phyloP scores from a whole-genome alignment of 2,113 vertebrate species.

The Tonatia bakeri region DNA sequence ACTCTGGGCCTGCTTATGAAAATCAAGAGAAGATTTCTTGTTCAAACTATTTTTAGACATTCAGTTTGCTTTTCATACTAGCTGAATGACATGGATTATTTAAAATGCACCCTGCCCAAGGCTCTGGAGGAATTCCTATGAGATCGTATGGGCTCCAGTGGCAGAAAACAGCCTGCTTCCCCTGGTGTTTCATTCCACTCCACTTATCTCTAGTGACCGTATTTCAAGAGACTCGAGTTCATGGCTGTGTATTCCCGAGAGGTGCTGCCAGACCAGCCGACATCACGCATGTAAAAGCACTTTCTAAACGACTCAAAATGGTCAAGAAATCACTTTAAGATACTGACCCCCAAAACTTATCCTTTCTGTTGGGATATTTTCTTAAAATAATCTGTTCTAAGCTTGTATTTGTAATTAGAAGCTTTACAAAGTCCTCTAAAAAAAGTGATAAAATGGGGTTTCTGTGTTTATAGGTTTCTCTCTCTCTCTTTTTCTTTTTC shows the following conservation, averaged over 20 bases:
- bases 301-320: slow-evolving; percentile 38
- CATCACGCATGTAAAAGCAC: slow-evolving; percentile 34
- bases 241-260: slow-evolving; percentile 28
- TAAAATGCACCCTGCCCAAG: slow-evolving; percentile 16
- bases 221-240: slow-evolving; percentile 43
- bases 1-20: slow-evolving; percentile 30
- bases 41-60: slow-evolving; percentile 51
- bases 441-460: background rate
- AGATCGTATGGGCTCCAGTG: background rate
- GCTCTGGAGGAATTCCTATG: background rate
- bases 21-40: slow-evolving; percentile 11
- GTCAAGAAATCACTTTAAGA: slow-evolving; percentile 30
- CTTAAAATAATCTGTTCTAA: slow-evolving; percentile 28
- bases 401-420: slow-evolving; percentile 11
- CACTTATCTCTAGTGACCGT: background rate
- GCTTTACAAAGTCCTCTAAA: background rate
- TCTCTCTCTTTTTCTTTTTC: background rate
- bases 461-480: background rate
- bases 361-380: slow-evolving; percentile 31
- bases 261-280: slow-evolving; percentile 3
- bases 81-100: slow-evolving; percentile 18
- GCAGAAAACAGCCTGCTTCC: background rate
- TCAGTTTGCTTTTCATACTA: slow-evolving; percentile 41
- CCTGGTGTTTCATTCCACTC: background rate
- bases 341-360: background rate